phyloP scores from a whole-genome alignment of 2,797 vertebrate genomes.

The Loris lydekkerianus region DNA sequence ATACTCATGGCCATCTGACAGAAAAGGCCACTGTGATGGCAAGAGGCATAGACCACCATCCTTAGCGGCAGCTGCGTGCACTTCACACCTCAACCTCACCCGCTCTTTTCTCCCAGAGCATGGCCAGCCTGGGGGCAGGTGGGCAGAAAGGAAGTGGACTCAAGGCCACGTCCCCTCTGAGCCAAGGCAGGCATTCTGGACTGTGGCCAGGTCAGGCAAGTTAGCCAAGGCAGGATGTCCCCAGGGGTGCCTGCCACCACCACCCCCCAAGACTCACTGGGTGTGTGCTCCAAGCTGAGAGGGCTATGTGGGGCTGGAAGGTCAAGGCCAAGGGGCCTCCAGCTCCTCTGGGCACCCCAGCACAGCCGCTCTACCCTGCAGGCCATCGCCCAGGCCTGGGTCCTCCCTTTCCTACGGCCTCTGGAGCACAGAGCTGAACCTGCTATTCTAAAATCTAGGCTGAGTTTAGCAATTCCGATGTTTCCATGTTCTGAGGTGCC shows the following conservation, averaged over 20 bases:
- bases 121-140: not conserved
- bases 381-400: not conserved
- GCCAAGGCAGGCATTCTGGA: not conserved
- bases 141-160: not conserved
- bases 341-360: not conserved
- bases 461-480: not conserved
- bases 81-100: too few species aligned
- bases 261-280: not conserved
- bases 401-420: not conserved
- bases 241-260: accelerated
- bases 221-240: not conserved
- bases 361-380: not conserved
- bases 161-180: not conserved
- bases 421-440: too few species aligned
- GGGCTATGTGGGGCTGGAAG: not conserved
- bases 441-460: not conserved
- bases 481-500: not conserved
- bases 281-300: not conserved
- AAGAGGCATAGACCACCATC: not conserved
- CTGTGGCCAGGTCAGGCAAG: not conserved
- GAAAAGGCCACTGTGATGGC: not conserved
- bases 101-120: too few species aligned
- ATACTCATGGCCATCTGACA: not conserved
- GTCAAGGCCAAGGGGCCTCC: not conserved
- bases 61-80: too few species aligned